phyloP scores from a whole-genome alignment of 1,140 invertebrate genomes.

The Drosophila watanabei region DNA sequence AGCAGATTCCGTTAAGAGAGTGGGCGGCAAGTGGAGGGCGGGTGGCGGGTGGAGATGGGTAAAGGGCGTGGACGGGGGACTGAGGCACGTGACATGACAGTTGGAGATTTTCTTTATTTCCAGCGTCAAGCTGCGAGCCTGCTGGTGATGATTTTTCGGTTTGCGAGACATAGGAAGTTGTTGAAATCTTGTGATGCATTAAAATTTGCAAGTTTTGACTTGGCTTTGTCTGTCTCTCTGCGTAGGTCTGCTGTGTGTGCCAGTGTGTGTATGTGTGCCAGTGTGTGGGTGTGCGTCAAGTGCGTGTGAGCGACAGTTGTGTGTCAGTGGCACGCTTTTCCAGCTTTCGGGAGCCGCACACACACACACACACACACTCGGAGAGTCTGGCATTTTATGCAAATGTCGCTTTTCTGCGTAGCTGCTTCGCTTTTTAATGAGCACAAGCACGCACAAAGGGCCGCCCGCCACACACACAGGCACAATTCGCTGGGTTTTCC shows the following conservation, averaged over 20 bases:
- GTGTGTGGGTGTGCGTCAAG: conserved; percentile 7
- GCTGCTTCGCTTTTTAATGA: conserved; percentile 79
- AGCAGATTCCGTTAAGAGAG: conserved; percentile 21
- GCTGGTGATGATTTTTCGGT: conserved; percentile 60
- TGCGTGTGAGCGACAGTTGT: conserved; percentile 68
- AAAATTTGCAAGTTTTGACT: conserved; percentile 82
- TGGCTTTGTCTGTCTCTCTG: conserved; percentile 27
- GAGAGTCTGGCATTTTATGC: conserved; percentile 55
- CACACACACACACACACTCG: conserved; percentile 13
- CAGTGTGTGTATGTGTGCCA: conserved; percentile 5
- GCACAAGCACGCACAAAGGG: conserved; percentile 50
- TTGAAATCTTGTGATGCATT: conserved; percentile 79
- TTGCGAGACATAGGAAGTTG: conserved; percentile 59
- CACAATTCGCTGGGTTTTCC: conserved; percentile 6
- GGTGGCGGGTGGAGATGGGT: neutral
- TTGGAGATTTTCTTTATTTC: conserved; percentile 49
- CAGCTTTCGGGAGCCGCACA: conserved; percentile 61
- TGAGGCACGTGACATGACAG: conserved; percentile 53
- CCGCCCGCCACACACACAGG: conserved; percentile 17
- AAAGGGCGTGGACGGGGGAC: neutral
- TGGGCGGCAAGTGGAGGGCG: neutral
- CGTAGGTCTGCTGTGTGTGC: neutral
- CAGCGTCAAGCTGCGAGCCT: conserved; percentile 42
- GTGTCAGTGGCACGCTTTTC: conserved; percentile 77
- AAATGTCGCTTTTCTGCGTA: conserved; percentile 78